A percentile compares a stretch with the other conserved stretches of the same genome.
Evolutionary conservation across 2,797 vertebrate species (phyloP).

Genomic region (Psittacula echo): DNA sequence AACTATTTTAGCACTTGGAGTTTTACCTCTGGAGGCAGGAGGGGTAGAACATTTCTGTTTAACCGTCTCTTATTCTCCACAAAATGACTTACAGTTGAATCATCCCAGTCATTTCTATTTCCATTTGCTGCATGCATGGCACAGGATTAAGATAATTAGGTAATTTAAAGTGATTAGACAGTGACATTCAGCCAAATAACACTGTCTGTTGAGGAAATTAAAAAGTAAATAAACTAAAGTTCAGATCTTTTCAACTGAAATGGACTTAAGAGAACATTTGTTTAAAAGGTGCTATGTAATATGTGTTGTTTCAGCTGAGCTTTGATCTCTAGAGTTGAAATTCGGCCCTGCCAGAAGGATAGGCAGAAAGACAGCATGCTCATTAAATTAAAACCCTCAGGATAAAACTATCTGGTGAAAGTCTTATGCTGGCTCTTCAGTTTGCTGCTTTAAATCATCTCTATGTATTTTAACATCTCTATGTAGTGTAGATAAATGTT

Average conservation of each 20-base stretch:
- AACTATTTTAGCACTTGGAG: background rate
- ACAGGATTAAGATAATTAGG: conserved; percentile 13
- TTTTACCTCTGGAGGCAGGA: background rate
- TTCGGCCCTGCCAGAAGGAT: background rate
- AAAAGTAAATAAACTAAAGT: conserved; percentile 38
- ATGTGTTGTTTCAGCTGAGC: background rate
- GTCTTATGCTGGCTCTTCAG: background rate
- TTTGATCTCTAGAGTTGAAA: conserved; percentile 1
- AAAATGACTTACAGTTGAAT: background rate
- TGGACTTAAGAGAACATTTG: background rate
- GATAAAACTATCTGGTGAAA: background rate
- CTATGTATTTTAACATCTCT: background rate
- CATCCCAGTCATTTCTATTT: background rate
- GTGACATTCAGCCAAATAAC: conserved; percentile 28
- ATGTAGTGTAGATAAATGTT: background rate
- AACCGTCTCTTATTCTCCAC: background rate
- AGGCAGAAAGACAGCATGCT: background rate
- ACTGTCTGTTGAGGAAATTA: conserved; percentile 9
- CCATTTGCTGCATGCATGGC: background rate
- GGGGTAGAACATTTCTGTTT: background rate
- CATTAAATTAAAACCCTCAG: background rate
- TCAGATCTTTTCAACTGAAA: conserved; percentile 24
- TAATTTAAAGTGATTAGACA: conserved; percentile 14
- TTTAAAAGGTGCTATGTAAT: background rate
- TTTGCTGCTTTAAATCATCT: background rate